Evolutionary conservation across 2,888 invertebrate genomes (phyloP).

Genomic region (Yponomeuta plumbellus): DNA sequence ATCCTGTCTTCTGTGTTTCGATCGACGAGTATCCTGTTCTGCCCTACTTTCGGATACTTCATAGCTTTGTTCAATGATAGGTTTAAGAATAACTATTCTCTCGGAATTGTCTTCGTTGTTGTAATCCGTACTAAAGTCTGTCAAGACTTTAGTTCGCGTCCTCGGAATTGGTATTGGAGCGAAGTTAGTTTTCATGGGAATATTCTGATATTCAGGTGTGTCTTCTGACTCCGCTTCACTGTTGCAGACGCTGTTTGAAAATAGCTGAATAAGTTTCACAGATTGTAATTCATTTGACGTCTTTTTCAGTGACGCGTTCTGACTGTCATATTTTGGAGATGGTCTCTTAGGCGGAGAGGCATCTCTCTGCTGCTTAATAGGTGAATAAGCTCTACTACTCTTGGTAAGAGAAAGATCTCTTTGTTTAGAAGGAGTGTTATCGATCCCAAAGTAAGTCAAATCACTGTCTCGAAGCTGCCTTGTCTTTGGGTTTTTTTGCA

Average conservation of each 20-base stretch:
- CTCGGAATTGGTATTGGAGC: constrained; percentile 56
- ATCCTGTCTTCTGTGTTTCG: constrained; percentile 38
- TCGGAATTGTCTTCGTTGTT: constrained; percentile 28
- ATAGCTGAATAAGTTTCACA: constrained; percentile 57
- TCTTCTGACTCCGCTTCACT: constrained; percentile 67
- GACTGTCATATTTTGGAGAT: constrained; percentile 20
- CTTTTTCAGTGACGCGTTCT: constrained; percentile 26
- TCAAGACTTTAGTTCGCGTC: constrained; percentile 33
- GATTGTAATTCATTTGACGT: constrained; percentile 51
- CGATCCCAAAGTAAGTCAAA: constrained; percentile 75
- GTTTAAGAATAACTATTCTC: constrained; percentile 40
- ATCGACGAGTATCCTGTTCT: constrained; percentile 34
- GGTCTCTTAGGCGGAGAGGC: constrained; percentile 9
- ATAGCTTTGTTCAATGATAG: constrained; percentile 49
- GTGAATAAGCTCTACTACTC: background rate
- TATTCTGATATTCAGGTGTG: constrained; percentile 58
- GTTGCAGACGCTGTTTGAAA: constrained; percentile 59
- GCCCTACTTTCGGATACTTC: constrained; percentile 22
- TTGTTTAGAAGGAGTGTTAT: constrained; percentile 8
- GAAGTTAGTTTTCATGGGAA: constrained; percentile 45
- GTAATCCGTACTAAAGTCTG: background rate
- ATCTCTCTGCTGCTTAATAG: background rate
- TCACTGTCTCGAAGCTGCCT: constrained; percentile 77
- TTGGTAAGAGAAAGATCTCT: background rate
- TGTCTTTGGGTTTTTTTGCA: constrained; percentile 43